A percentile compares a stretch with the other conserved stretches of the same genome.
Conservation (phyloP, 2,113 vertebrate species). For the Mustela lutreola region DNA sequence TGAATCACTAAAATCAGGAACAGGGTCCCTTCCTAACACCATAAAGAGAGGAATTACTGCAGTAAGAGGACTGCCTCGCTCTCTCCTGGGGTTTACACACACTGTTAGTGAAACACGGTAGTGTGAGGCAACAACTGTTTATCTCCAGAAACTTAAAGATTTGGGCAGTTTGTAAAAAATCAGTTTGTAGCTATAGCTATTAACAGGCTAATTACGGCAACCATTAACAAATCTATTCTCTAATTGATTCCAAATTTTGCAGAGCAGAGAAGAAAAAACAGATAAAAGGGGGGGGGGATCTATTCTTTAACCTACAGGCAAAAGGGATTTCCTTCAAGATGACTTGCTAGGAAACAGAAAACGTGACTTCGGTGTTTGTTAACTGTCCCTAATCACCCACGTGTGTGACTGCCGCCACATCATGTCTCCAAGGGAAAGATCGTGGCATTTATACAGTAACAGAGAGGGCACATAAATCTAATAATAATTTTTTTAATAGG, state of each 20-base stretch:
- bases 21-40: neutral
- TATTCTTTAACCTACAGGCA: neutral
- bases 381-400: neutral
- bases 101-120: neutral
- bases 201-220: constrained; percentile 76
- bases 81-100: neutral
- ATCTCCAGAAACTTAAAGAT: constrained; percentile 21
- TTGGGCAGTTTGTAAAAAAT: neutral
- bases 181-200: constrained; percentile 58
- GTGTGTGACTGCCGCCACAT: rapidly evolving
- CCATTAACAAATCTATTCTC: constrained; percentile 65
- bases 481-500: neutral
- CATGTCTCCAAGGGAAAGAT: neutral
- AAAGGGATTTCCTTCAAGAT: neutral
- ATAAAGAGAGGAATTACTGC: neutral
- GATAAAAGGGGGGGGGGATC: neutral
- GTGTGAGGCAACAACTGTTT: neutral
- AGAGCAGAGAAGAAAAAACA: constrained; percentile 48
- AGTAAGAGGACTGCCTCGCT: neutral
- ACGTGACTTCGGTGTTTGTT: neutral
- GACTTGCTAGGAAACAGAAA: neutral
- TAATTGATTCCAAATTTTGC: constrained; percentile 60
- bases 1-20: constrained; percentile 12
- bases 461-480: neutral
- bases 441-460: neutral